Evolutionary conservation across 2,113 vertebrate genomes (phyloP).

Genomic region (Leptobrachium leishanense): DNA sequence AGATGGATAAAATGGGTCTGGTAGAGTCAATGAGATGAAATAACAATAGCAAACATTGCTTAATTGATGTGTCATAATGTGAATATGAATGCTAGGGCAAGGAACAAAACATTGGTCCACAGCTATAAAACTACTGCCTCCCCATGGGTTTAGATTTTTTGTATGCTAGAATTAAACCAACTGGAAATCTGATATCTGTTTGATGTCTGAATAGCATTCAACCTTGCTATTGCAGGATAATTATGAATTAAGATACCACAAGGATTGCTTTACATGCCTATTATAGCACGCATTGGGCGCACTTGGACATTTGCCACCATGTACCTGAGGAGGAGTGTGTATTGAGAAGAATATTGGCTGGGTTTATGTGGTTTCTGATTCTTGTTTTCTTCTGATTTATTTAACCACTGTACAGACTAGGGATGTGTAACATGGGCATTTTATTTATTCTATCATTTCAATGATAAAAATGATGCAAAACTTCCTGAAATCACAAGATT

Average conservation of each 20-base stretch:
- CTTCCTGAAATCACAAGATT: too few species aligned
- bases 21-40: slow-evolving; percentile 56
- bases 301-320: slow-evolving; percentile 32
- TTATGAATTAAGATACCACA: slow-evolving; percentile 48
- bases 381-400: too few species aligned
- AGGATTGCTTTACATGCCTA: slow-evolving; percentile 44
- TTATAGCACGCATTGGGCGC: slow-evolving; percentile 31
- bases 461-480: too few species aligned
- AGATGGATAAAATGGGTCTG: slow-evolving; percentile 61
- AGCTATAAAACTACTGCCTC: slow-evolving; percentile 43
- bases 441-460: too few species aligned
- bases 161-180: slow-evolving; percentile 53
- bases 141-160: slow-evolving; percentile 33
- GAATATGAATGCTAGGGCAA: slow-evolving; percentile 43
- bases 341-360: background rate
- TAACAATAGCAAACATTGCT: slow-evolving; percentile 46
- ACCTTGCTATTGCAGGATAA: slow-evolving; percentile 44
- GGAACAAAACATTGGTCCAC: slow-evolving; percentile 24
- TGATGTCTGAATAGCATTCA: slow-evolving; percentile 54
- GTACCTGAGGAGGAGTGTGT: slow-evolving; percentile 17
- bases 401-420: background rate
- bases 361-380: slow-evolving; percentile 1
- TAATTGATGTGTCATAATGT: slow-evolving; percentile 47
- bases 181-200: slow-evolving; percentile 51
- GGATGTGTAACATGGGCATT: too few species aligned